phyloP scores from a whole-genome alignment of 2,113 vertebrate species.

The Ptilorrhoa leucosticta region DNA sequence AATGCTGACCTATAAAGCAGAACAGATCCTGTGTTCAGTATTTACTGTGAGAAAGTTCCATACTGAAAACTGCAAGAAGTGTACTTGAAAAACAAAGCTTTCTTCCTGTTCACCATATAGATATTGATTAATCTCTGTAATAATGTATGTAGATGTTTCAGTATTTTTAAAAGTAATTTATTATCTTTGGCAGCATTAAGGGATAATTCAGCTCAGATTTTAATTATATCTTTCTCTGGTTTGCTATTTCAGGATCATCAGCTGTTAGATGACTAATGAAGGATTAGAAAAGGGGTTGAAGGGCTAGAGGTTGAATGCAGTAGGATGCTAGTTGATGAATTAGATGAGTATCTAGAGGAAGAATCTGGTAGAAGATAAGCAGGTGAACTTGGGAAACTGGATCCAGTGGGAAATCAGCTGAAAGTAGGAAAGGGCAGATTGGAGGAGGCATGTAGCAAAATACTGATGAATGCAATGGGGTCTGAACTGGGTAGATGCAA shows the following conservation, averaged over 20 bases:
- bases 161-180: background rate
- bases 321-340: background rate
- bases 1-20: background rate
- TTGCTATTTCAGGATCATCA: constrained; percentile 19
- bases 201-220: background rate
- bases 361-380: background rate
- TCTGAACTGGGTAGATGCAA: background rate
- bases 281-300: background rate
- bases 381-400: background rate
- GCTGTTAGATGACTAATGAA: constrained; percentile 9
- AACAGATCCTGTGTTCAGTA: background rate
- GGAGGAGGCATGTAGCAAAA: background rate
- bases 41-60: background rate
- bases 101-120: background rate
- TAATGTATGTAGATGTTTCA: background rate
- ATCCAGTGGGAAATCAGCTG: background rate
- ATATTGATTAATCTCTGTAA: background rate
- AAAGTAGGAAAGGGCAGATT: background rate
- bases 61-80: background rate
- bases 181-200: background rate
- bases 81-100: background rate
- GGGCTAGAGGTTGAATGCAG: constrained; percentile 14
- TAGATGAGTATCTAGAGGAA: constrained; percentile 7
- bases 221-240: background rate
- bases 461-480: background rate